These are phyloP conservation scores for Poeciliopsis occidentalis DNA, from an alignment of 2,113 vertebrate genomes.

Conservation along the genomic window DNA sequence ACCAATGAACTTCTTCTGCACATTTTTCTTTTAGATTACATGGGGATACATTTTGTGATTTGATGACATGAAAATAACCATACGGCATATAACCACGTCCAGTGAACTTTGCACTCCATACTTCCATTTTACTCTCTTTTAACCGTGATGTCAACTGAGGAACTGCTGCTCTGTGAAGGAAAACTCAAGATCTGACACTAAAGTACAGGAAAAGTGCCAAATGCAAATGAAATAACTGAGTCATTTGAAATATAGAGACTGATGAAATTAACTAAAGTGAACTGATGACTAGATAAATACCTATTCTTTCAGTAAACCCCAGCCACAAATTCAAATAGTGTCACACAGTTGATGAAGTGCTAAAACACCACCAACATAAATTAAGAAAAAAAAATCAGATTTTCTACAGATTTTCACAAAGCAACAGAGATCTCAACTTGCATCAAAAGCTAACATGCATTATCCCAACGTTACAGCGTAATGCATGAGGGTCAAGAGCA, in stretches of 20 bases:
- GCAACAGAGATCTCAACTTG: conserved; percentile 12
- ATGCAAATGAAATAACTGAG: not conserved
- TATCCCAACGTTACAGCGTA: not conserved
- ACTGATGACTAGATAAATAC: conserved; percentile 24
- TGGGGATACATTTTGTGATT: not conserved
- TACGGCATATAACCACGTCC: not conserved
- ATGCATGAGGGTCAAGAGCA: conserved; percentile 8
- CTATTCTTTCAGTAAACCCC: conserved; percentile 12
- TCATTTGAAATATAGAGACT: not conserved
- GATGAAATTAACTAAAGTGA: conserved; percentile 14
- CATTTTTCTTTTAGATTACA: not conserved
- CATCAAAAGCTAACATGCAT: conserved; percentile 10
- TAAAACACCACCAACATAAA: conserved; percentile 26
- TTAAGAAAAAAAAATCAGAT: conserved; percentile 18
- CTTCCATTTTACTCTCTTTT: not conserved
- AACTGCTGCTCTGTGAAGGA: conserved; percentile 10
- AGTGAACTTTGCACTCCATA: not conserved
- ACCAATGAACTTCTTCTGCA: not conserved
- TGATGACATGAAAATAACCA: not conserved
- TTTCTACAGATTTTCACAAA: conserved; percentile 27
- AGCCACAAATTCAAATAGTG: conserved; percentile 42
- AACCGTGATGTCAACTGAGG: conserved; percentile 3
- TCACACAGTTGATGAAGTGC: conserved; percentile 64
- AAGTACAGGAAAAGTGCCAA: conserved; percentile 14
- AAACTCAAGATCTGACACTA: conserved; percentile 13